Base-by-base conservation (phyloP, 2,113 vertebrate genomes). In the Neotoma lepida region DNA sequence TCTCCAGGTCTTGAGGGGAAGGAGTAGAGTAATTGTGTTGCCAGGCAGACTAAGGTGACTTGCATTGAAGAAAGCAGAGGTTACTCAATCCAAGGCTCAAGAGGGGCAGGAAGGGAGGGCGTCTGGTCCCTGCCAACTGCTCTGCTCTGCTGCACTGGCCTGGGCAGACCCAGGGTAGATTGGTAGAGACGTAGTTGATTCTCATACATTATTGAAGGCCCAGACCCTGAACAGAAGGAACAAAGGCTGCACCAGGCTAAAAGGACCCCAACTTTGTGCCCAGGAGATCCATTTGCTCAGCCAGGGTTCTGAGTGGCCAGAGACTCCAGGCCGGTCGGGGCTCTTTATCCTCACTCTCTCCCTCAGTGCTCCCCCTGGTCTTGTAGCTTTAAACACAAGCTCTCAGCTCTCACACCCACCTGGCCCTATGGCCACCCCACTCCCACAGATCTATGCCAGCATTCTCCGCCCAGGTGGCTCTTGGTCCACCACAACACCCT, bases 401-500 rank as follows among this genome's bases (percentile, higher is more conserved):
- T 49, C 63, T 33, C 39, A 2, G 33, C 13, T 3, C 58, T 17
- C 41, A 46, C 44, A 39, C 24, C 39, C 73, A 28, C n/a, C 18
- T 49, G 33, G 18, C 73, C 44, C 46, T n/a, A 8, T 20, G 10
- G 15, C 6, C 6, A 17, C 1, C 44, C 51, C 24, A 6, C 77
- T 24, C 51, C 26, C 7, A 1, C 1, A 39, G 28, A 56, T 41
- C 51, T 3, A 24, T 2, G 13, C 7, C 15, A 24, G 3, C 1
- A 9, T 33, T 4, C 68, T 30, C 44, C 1, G 6, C 44, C 41
- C 54, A 22, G 44, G 6, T 4, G 26, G 20, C 80, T 51, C 68
- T 66, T 33, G 61, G 46, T 5, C 49, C 61, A 28, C 22, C 9
- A 24, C 61, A 26, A 8, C 5, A 13, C 39, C 54, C 54, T 61